phyloP scores from a whole-genome alignment of 2,113 vertebrate species.

The Perccottus glenii region DNA sequence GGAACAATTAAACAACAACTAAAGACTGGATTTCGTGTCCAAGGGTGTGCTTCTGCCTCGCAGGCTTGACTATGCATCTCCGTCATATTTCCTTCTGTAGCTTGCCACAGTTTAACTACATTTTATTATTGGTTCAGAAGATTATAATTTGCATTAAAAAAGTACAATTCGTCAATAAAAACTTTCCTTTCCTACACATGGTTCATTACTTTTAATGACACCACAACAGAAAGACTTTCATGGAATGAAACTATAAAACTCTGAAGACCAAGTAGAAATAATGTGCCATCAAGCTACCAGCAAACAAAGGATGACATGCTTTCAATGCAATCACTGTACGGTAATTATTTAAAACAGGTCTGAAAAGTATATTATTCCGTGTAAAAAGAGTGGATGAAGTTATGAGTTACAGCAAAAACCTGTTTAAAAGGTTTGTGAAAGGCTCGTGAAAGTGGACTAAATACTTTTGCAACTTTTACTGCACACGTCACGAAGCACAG shows the following conservation, averaged over 20 bases:
- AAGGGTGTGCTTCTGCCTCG: slow-evolving; percentile 11
- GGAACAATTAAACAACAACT: slow-evolving; percentile 68
- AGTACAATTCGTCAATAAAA: slow-evolving; percentile 2
- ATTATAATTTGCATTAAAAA: slow-evolving; percentile 9
- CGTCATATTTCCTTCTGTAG: neutral
- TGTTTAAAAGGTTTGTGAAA: too few species aligned
- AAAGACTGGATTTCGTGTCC: slow-evolving; percentile 53
- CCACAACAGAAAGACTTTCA: slow-evolving; percentile 2
- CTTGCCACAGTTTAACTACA: neutral
- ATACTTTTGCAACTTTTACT: neutral
- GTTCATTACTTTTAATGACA: slow-evolving; percentile 2
- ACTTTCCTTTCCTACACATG: neutral
- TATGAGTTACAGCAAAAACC: too few species aligned
- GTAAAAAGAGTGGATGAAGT: too few species aligned
- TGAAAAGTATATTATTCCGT: too few species aligned
- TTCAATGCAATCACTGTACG: neutral
- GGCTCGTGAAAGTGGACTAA: slow-evolving; percentile 5
- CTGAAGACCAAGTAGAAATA: slow-evolving; percentile 3
- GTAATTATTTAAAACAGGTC: too few species aligned
- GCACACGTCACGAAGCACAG: neutral
- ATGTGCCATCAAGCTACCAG: slow-evolving; percentile 1
- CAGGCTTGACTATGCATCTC: neutral
- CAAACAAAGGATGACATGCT: slow-evolving; percentile 2
- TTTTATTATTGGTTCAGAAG: slow-evolving; percentile 2
- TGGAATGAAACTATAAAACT: neutral